Percentiles rank a stretch among this genome's conserved stretches.
These are phyloP conservation scores for Acipenser transmontanus DNA, from an alignment of 2,797 vertebrate species.

Conservation along the genomic window DNA sequence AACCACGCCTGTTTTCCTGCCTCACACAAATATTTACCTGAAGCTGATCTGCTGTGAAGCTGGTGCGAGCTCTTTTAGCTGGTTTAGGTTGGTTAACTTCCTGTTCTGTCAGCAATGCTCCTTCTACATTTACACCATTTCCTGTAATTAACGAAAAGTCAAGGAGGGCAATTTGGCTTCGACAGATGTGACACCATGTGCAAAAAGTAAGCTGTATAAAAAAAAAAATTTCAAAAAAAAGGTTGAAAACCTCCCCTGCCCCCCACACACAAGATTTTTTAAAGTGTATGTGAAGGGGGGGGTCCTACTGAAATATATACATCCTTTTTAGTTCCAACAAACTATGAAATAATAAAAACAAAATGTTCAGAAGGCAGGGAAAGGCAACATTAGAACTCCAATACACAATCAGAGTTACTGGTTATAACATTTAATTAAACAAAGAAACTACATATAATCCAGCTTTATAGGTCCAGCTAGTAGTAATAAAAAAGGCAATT, in stretches of 20 bases:
- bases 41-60: constrained; percentile 93
- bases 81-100: constrained; percentile 88
- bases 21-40: constrained; percentile 60
- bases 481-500: no score
- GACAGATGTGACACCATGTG: not conserved
- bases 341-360: not conserved
- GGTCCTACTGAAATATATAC: not conserved
- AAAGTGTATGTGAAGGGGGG: not conserved
- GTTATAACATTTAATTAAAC: no score
- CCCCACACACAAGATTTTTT: constrained; percentile 17
- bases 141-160: constrained; percentile 50
- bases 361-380: not conserved
- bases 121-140: constrained; percentile 79
- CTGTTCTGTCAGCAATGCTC: constrained; percentile 80
- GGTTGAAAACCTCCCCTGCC: constrained; percentile 6
- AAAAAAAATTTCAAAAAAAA: not conserved
- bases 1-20: not conserved
- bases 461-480: no score
- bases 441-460: no score
- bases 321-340: no score
- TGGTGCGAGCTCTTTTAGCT: constrained; percentile 94
- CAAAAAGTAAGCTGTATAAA: not conserved
- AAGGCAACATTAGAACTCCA: no score
- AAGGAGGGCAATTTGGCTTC: not conserved
- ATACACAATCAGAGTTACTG: no score